Evolutionary conservation across 2,888 invertebrate species (phyloP), one percentile per base, ranked within the genome.

Genomic region (Acrobasis repandana): DNA sequence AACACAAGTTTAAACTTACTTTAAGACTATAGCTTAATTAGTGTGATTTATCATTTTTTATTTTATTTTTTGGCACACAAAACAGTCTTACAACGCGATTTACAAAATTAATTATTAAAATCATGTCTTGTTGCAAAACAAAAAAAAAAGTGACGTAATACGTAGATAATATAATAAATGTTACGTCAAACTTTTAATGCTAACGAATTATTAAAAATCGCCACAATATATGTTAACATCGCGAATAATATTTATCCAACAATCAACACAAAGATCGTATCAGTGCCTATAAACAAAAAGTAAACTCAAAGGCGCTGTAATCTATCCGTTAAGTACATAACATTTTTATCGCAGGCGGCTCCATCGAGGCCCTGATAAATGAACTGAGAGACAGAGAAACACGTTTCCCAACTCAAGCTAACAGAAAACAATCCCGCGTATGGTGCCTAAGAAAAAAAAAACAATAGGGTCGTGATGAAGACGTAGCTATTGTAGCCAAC

Each of bases 391-490:
- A 81, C 82, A 80, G 71, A 70, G 68, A 75, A 85, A 90, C 88
- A 86, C 83, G 89, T 89, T 89, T 87, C 82, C 84, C 83, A 85
- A 86, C 85, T 85, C 80, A 65, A 76, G 77, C 81, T 80, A 83
- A 83, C 83, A 86, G 88, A 89, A 90, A 90, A 91, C 88, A 90
- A 90, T 88, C 85, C 82, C 71, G 76, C 76, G 83, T 83, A 85
- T 84, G 87, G 86, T 88, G 83, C 82, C 82, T 82, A 80, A 85
- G 82, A 83, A 89, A 90, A 89, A 47, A 82, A 92, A 92, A 90
- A 91, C 89, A 90, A 90, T 88, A 79, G 88, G 78, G 76, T 80
- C 86, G 86, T 92, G 93, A 93, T 92, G 92, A 92, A 93, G 93
- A 92, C 88, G 91, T 91, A 85, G 80, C 89, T 90, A 92, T 92